Evolutionary conservation across 2,113 vertebrate species (phyloP).

Genomic region (Aspidoscelis tigris): DNA sequence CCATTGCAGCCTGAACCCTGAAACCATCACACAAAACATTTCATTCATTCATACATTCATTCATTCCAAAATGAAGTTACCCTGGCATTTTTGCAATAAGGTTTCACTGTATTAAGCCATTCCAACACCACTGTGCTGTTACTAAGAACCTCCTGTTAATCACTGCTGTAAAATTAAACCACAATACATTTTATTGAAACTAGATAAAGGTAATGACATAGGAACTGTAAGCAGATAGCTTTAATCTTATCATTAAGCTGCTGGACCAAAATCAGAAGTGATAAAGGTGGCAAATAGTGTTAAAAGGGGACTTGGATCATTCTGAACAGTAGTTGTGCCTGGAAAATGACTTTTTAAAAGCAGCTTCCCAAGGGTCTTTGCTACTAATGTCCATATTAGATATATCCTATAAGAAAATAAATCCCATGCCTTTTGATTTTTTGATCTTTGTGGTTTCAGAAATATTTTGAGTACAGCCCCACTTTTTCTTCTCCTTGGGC

Average conservation of each 20-base stretch:
- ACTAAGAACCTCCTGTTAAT: conserved; percentile 56
- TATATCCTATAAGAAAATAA: conserved; percentile 44
- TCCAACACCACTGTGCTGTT: conserved; percentile 30
- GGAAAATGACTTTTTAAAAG: conserved; percentile 3
- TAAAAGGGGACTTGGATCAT: neutral
- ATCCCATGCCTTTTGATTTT: conserved; percentile 31
- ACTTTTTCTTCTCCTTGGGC: neutral
- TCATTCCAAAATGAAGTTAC: conserved; percentile 29
- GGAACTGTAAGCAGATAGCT: conserved; percentile 42
- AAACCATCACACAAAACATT: too few relatives aligned
- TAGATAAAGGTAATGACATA: conserved; percentile 34
- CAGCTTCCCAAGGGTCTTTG: conserved; percentile 32
- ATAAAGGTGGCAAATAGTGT: neutral
- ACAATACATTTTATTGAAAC: conserved; percentile 43
- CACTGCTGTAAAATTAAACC: conserved; percentile 50
- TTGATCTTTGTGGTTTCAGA: neutral
- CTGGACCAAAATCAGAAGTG: rapidly evolving
- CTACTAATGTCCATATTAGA: conserved; percentile 10
- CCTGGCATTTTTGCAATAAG: neutral
- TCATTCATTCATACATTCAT: too few relatives aligned
- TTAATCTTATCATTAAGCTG: conserved; percentile 16
- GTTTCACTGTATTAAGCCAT: conserved; percentile 16
- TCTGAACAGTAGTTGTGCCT: conserved; percentile 5
- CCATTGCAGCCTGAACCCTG: too few relatives aligned
- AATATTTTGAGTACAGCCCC: conserved; percentile 6